Conservation (phyloP, 1,140 invertebrate species). For the Macrobrachium nipponense region DNA sequence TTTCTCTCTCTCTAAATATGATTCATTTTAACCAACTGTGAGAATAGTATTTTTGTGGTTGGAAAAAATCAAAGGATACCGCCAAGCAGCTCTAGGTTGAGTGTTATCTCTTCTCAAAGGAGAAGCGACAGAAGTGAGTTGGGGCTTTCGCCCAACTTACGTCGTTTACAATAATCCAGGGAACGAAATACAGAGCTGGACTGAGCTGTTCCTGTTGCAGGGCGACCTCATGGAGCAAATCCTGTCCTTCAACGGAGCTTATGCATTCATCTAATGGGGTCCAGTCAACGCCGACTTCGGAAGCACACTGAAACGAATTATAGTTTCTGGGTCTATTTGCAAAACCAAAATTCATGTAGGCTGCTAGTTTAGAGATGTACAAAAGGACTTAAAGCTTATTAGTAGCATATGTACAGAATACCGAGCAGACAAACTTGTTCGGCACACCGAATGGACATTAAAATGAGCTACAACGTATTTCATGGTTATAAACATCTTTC, state of each 20-base stretch:
- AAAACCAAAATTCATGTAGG: background rate
- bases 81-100: background rate
- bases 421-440: too few species aligned
- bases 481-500: too few species aligned
- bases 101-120: background rate
- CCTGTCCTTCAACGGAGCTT: conserved; percentile 54
- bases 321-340: background rate
- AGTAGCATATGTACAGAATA: too few species aligned
- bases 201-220: conserved; percentile 56
- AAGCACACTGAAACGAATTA: conserved; percentile 60
- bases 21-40: too few species aligned
- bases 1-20: too few species aligned
- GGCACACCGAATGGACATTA: too few species aligned
- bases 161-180: conserved; percentile 64
- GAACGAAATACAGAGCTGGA: conserved; percentile 58
- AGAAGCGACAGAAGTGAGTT: too few species aligned
- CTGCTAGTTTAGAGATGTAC: background rate
- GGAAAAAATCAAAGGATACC: too few species aligned
- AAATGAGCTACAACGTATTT: too few species aligned
- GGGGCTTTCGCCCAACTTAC: conserved; percentile 16
- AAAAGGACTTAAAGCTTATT: too few species aligned
- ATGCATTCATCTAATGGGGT: conserved; percentile 58
- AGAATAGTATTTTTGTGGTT: too few species aligned
- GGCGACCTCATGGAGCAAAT: conserved; percentile 59
- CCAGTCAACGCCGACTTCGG: conserved; percentile 50